Evolutionary conservation across 92 coral and sea anemone species (phyloP), one percentile per base, ranked within the genome.

Genomic region (Porites divaricata): DNA sequence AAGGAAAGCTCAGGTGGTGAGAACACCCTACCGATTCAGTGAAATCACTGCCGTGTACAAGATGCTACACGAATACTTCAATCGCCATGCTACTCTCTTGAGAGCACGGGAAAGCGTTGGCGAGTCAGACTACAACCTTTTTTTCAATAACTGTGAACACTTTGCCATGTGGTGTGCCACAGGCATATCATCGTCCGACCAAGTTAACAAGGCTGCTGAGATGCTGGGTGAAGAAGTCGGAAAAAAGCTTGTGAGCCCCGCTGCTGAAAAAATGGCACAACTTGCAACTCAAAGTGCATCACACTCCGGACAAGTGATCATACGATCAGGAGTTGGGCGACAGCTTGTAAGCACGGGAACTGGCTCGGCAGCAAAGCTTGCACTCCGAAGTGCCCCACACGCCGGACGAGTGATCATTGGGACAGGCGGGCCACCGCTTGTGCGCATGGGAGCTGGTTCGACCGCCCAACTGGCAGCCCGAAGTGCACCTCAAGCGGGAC

Each of bases 121-220:
- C 48, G 75, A 75, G 2, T 64, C 62, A 11, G 28, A 24, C 24
- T 84, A 75, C 82, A 24, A 66, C 63, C 88, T 49, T 64, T 8
- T 84, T 0, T 75, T 75, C 67, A 75, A 84, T 25, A 81, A 81
- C 52, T 81, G 86, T 22, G 86, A 81, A 54, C 86, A 81, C 54
- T 81, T 81, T 81, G 86, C 81, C 10, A 75, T 75, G 88, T 84
- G 88, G 88, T 84, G 88, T 69, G 76, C 63, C 19, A 84, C 88
- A 23, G 88, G 88, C 25, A 45, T 11, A 72, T 72, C 76, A 10
- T 72, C 76, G 3, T 72, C 58, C 11, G 76, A 72, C 76, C 76
- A 72, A 50, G 61, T 72, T 17, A 14, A 72, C 76, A 72, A 72
- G 25, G 76, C 26, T n/a, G 12, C 2, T 14, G 58, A 17, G n/a